These are phyloP conservation scores for Lordiphosa stackelbergi DNA, from an alignment of 1,140 invertebrate species.

Conservation along the genomic window DNA sequence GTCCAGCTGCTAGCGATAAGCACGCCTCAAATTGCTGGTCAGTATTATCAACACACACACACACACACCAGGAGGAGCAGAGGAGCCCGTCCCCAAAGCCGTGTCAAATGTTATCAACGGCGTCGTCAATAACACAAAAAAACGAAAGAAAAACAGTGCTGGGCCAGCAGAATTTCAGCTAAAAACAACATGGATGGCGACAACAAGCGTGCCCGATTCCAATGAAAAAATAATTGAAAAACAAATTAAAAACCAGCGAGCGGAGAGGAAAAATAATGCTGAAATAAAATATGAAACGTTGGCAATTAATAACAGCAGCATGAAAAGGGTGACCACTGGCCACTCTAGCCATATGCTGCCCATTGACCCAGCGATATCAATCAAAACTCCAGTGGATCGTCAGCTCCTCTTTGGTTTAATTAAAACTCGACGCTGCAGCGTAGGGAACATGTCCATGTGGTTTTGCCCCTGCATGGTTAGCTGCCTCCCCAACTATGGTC, in stretches of 20 bases:
- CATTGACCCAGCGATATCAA: slow-evolving; percentile 62
- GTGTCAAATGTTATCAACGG: slow-evolving; percentile 58
- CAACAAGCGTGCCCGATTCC: slow-evolving; percentile 69
- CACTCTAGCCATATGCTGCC: slow-evolving; percentile 14
- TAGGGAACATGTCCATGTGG: slow-evolving; percentile 10
- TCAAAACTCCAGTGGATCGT: slow-evolving; percentile 65
- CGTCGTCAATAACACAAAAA: slow-evolving; percentile 2
- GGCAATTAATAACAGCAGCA: slow-evolving; percentile 65
- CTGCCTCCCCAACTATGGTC: slow-evolving; percentile 41
- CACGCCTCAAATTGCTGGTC: slow-evolving; percentile 22
- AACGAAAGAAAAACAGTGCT: slow-evolving; percentile 26
- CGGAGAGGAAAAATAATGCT: slow-evolving; percentile 44
- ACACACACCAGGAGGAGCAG: too few relatives aligned
- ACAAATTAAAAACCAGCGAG: slow-evolving; percentile 58
- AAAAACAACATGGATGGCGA: slow-evolving; percentile 47
- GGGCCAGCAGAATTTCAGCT: slow-evolving; percentile 37
- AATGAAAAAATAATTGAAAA: slow-evolving; percentile 70
- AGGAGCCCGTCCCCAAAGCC: slow-evolving; percentile 2
- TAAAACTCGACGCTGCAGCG: slow-evolving; percentile 19
- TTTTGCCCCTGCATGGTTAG: slow-evolving; percentile 25
- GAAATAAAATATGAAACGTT: slow-evolving; percentile 74
- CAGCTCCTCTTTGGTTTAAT: slow-evolving; percentile 33
- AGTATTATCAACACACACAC: slow-evolving; percentile 22
- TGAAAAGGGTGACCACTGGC: slow-evolving; percentile 49
- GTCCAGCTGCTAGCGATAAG: background rate